Evolutionary conservation across 53 echinoderm and acorn worm species (phyloP).

Genomic region (Luidia sarsii): DNA sequence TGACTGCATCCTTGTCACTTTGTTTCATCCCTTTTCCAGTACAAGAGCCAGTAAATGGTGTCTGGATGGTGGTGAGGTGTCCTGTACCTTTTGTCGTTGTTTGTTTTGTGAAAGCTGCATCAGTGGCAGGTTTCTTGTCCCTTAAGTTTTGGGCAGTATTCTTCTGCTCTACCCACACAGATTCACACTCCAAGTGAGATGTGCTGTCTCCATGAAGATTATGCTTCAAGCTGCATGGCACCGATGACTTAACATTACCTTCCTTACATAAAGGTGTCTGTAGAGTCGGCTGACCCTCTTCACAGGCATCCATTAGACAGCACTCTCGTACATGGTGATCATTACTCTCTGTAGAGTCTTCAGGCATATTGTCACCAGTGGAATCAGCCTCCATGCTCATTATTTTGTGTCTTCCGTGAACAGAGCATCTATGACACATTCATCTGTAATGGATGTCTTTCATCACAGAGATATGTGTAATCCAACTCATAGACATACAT

Average conservation of each 20-base stretch:
- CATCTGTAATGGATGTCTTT: no score
- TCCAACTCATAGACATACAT: no score
- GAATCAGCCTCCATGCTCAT: slow-evolving; percentile 47
- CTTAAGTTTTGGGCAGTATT: background rate
- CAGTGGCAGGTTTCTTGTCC: background rate
- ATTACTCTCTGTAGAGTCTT: background rate
- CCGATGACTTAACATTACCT: background rate
- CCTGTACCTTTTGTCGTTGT: background rate
- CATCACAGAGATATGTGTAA: no score
- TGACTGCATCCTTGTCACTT: background rate
- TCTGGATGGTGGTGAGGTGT: background rate
- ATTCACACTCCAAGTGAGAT: background rate
- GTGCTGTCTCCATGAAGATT: background rate
- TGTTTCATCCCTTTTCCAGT: background rate
- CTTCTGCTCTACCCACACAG: background rate
- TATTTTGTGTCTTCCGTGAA: no score
- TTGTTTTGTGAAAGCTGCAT: background rate
- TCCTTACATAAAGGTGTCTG: background rate
- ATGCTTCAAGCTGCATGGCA: background rate
- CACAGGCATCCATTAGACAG: no score
- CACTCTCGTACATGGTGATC: background rate
- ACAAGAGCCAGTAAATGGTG: background rate
- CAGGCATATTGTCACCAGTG: slow-evolving; percentile 24
- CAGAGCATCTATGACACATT: no score
- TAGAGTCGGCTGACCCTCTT: background rate